A percentile compares a stretch with the other conserved stretches of the same genome.
Evolutionary conservation across 92 coral and sea anemone genomes (phyloP).

Genomic region (Montipora capitata): DNA sequence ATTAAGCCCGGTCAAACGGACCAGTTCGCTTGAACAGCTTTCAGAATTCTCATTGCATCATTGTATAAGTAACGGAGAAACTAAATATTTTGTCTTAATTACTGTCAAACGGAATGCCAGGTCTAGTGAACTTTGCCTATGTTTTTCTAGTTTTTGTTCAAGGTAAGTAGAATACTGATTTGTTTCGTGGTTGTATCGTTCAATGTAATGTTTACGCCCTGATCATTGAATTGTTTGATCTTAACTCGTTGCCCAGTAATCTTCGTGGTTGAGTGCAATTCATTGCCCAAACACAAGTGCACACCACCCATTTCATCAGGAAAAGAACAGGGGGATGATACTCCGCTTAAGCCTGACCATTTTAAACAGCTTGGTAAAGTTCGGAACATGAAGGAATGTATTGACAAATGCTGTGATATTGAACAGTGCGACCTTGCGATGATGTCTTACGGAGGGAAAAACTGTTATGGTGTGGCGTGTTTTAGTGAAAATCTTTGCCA

Average conservation of each 20-base stretch:
- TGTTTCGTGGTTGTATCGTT: no score
- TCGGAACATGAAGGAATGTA: slow-evolving; percentile 80
- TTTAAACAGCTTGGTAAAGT: slow-evolving; percentile 87
- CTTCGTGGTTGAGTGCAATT: slow-evolving; percentile 53
- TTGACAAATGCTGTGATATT: slow-evolving; percentile 81
- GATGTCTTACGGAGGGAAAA: slow-evolving; percentile 93
- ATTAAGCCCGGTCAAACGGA: slow-evolving; percentile 7
- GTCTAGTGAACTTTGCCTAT: not conserved
- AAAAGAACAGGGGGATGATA: not conserved
- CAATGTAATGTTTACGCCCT: not conserved
- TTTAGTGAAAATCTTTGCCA: slow-evolving; percentile 87
- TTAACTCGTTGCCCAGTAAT: slow-evolving; percentile 19
- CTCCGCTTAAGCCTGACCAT: slow-evolving; percentile 77
- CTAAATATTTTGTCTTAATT: not conserved
- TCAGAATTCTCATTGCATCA: not conserved
- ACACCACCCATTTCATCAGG: slow-evolving; percentile 28
- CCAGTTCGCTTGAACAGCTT: slow-evolving; percentile 32
- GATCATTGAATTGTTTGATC: not conserved
- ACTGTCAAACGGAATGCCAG: not conserved
- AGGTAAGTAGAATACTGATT: slow-evolving; percentile 10
- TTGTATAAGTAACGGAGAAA: not conserved
- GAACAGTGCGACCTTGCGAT: slow-evolving; percentile 86
- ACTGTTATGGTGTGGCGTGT: slow-evolving; percentile 90
- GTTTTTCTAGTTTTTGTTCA: slow-evolving; percentile 11
- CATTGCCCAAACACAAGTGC: slow-evolving; percentile 70